Conservation (phyloP, 2,797 vertebrate species). For the Triplophysa yarkandensis region DNA sequence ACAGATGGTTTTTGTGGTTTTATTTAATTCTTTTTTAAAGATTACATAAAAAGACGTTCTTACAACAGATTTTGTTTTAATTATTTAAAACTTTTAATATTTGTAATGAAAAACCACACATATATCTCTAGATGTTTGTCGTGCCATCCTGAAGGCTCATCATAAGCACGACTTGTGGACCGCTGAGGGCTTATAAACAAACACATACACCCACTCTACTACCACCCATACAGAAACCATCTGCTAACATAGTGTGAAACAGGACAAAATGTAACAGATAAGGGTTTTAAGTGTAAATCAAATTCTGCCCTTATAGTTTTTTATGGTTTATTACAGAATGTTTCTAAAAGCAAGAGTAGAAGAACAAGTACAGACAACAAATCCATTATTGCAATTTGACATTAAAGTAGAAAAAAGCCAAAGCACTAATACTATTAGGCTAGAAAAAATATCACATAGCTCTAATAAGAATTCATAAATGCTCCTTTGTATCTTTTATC, state of each 20-base stretch:
- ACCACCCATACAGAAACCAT: conserved; percentile 54
- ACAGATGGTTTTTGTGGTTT: no score
- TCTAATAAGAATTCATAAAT: no score
- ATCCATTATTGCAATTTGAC: background rate
- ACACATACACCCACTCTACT: conserved; percentile 51
- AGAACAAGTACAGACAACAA: background rate
- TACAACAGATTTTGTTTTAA: no score
- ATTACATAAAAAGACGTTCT: no score
- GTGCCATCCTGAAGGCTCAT: conserved; percentile 30
- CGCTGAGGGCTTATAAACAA: conserved; percentile 29
- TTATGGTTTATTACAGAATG: background rate
- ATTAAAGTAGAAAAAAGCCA: background rate
- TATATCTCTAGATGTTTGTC: background rate
- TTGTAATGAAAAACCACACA: no score
- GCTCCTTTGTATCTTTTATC: no score
- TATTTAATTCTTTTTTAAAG: no score
- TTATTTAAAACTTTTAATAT: no score
- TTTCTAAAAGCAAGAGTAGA: conserved; percentile 15
- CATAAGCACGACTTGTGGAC: conserved; percentile 35
- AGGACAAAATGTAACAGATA: conserved; percentile 3
- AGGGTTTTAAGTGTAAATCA: background rate
- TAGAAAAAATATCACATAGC: background rate
- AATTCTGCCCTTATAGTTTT: background rate
- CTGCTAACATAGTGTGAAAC: conserved; percentile 38
- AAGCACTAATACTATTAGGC: background rate